These are phyloP conservation scores for Cyanoliseus patagonus DNA, from an alignment of 2,113 vertebrate genomes.

Conservation along the genomic window DNA sequence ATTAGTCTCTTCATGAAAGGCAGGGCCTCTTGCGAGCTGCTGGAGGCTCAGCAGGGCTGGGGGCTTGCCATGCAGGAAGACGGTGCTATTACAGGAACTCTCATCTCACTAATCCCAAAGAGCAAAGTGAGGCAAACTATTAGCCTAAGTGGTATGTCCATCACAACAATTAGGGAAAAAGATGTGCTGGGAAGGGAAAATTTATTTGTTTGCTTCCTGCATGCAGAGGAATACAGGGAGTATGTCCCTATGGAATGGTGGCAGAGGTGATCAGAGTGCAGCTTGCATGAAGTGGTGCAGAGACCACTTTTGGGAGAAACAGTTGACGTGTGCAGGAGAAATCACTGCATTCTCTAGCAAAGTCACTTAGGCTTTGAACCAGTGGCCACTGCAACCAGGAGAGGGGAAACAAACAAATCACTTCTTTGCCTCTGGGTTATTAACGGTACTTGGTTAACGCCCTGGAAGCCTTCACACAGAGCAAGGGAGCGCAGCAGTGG, in stretches of 20 bases:
- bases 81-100: not conserved
- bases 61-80: not conserved
- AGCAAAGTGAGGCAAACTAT: not conserved
- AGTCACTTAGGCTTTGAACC: not conserved
- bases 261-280: rapidly evolving
- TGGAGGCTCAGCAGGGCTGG: rapidly evolving
- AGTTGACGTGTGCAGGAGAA: rapidly evolving
- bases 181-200: not conserved
- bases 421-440: not conserved
- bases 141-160: not conserved
- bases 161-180: not conserved
- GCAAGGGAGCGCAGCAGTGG: rapidly evolving
- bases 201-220: not conserved
- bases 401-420: not conserved
- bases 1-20: not conserved
- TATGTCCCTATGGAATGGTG: rapidly evolving
- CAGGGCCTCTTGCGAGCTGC: not conserved
- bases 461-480: not conserved
- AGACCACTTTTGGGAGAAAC: not conserved
- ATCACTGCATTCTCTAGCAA: not conserved
- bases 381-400: not conserved
- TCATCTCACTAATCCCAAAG: not conserved
- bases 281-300: rapidly evolving
- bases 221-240: not conserved
- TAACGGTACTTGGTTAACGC: not conserved